Evolutionary conservation across 2,113 vertebrate species (phyloP).

Genomic region (Mesoclemmys tuberculata): DNA sequence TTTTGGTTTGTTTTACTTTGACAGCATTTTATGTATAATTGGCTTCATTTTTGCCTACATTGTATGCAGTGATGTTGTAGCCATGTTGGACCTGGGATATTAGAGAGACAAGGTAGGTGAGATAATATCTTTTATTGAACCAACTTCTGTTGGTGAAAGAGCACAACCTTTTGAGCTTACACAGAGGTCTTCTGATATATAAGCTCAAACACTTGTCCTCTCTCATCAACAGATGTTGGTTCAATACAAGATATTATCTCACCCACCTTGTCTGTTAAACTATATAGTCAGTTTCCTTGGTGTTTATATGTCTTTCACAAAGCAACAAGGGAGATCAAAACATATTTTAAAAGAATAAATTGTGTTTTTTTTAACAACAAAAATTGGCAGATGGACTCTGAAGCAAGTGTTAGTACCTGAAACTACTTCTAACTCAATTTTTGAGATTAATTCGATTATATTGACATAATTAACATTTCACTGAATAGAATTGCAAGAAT

Average conservation of each 20-base stretch:
- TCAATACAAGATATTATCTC: not conserved
- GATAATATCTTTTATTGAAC: too few relatives aligned
- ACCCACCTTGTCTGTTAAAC: not conserved
- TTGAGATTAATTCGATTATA: not conserved
- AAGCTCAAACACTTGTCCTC: not conserved
- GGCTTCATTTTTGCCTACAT: not conserved
- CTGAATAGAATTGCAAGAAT: not conserved
- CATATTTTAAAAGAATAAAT: not conserved
- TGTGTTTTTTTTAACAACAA: not conserved
- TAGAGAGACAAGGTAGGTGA: not conserved
- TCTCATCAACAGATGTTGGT: not conserved
- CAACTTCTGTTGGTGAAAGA: too few relatives aligned
- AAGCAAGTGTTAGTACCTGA: not conserved
- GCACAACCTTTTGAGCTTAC: too few relatives aligned
- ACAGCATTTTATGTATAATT: not conserved
- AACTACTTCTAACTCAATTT: not conserved
- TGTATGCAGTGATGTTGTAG: not conserved
- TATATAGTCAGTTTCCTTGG: not conserved
- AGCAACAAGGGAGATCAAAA: not conserved
- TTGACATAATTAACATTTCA: not conserved
- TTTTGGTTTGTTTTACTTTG: not conserved
- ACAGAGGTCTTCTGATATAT: not conserved
- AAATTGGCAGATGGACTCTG: not conserved
- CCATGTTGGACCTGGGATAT: not conserved
- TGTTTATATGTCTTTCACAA: not conserved